Conservation (phyloP, 2,113 vertebrate genomes). For the Heteronetta atricapilla region DNA sequence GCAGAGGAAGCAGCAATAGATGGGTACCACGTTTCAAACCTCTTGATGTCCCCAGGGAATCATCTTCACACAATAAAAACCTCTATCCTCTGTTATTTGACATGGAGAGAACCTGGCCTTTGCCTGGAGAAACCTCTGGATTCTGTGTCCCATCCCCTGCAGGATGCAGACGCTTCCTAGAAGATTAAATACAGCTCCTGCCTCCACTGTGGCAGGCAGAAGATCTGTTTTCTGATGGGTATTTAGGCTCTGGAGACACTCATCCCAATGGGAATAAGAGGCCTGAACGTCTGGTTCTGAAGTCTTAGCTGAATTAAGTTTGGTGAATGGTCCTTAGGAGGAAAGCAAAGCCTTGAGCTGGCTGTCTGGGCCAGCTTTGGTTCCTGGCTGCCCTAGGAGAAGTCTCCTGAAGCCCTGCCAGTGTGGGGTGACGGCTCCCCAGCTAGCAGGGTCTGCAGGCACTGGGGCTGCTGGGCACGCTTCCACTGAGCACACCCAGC, state of each 20-base stretch:
- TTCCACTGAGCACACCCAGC: rapidly evolving
- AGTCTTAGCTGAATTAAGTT: not conserved
- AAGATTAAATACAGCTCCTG: not conserved
- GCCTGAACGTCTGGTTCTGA: not conserved
- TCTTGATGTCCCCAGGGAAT: not conserved
- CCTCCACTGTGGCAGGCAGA: not conserved
- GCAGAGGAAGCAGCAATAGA: not conserved
- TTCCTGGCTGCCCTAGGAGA: not conserved
- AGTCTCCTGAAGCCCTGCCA: not conserved
- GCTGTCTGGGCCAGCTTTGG: not conserved
- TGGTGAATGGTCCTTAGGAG: not conserved
- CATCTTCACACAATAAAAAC: rapidly evolving
- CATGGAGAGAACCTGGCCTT: not conserved
- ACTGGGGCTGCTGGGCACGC: rapidly evolving
- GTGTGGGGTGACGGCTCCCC: rapidly evolving
- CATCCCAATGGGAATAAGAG: not conserved
- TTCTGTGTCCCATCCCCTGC: not conserved
- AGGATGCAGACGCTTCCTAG: not conserved
- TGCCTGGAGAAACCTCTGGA: not conserved
- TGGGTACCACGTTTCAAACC: not conserved
- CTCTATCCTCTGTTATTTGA: rapidly evolving
- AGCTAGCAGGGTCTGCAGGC: not conserved
- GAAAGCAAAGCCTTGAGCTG: not conserved
- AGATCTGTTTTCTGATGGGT: not conserved
- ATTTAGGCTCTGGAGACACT: not conserved